phyloP scores from a whole-genome alignment of 2,113 vertebrate species.

The Anguilla japonica region DNA sequence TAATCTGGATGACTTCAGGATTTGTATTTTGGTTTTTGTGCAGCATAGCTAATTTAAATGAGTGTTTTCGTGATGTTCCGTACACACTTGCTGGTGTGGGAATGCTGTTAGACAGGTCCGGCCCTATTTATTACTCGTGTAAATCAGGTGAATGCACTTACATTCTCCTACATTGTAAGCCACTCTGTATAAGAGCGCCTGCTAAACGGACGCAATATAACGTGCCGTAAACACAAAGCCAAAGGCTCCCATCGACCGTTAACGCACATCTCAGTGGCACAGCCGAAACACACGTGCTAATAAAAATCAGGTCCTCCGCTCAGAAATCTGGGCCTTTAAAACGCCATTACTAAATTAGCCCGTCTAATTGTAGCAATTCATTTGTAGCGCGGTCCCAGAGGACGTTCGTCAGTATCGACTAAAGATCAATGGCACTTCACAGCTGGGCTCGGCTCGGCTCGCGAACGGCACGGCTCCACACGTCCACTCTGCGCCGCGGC shows the following conservation, averaged over 20 bases:
- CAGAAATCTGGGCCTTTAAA: conserved; percentile 38
- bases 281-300: conserved; percentile 14
- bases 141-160: too few relatives aligned
- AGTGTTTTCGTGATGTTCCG: too few relatives aligned
- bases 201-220: too few relatives aligned
- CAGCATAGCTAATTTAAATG: too few relatives aligned
- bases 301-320: conserved; percentile 23
- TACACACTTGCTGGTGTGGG: too few relatives aligned
- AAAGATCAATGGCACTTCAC: conserved; percentile 40
- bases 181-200: too few relatives aligned
- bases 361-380: conserved; percentile 49
- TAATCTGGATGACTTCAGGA: too few relatives aligned
- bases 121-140: too few relatives aligned
- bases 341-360: conserved; percentile 47
- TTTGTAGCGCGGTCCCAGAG: conserved; percentile 35
- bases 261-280: not conserved
- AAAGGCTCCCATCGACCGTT: not conserved
- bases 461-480: not conserved
- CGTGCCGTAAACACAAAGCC: not conserved
- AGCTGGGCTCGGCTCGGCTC: not conserved
- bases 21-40: too few relatives aligned
- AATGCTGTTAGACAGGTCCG: too few relatives aligned
- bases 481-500: not conserved
- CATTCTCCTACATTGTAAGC: too few relatives aligned
- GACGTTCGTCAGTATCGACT: conserved; percentile 28